Evolutionary conservation across 2,888 invertebrate species (phyloP).

Genomic region (Allacma fusca): DNA sequence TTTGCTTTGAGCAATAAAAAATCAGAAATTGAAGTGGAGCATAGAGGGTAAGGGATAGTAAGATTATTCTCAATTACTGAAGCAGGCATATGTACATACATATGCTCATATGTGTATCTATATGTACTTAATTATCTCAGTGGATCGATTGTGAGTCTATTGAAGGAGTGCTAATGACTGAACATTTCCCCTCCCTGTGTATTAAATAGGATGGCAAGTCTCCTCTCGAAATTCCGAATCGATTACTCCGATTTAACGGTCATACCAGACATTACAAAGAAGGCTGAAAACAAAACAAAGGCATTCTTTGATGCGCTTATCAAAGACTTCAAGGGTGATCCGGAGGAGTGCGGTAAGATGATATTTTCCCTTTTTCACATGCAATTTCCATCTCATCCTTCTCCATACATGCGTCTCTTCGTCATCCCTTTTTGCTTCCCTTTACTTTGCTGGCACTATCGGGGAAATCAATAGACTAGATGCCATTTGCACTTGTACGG

Average conservation of each 20-base stretch:
- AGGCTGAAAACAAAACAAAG: conserved; percentile 78
- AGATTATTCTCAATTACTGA: background rate
- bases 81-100: background rate
- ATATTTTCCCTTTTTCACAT: background rate
- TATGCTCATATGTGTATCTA: background rate
- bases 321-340: conserved; percentile 70
- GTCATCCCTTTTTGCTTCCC: background rate
- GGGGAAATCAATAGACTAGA: too few species aligned
- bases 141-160: background rate
- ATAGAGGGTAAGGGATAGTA: conserved; percentile 78
- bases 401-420: background rate
- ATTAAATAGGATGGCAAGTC: conserved; percentile 83
- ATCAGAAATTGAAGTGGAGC: conserved; percentile 79
- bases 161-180: background rate
- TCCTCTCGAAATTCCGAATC: conserved; percentile 92
- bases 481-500: too few species aligned
- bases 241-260: conserved; percentile 91
- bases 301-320: conserved; percentile 77
- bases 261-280: conserved; percentile 83
- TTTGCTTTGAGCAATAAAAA: conserved; percentile 84
- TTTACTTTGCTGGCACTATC: too few species aligned
- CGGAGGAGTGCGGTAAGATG: conserved; percentile 51
- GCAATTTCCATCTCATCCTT: background rate
- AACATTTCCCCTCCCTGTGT: background rate
- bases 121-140: background rate